A percentile compares a stretch with the other conserved stretches of the same genome.
Evolutionary conservation across 30 jellyfish, hydroid and myxozoan genomes (phyloP).

Genomic region (Hydractinia symbiolongicarpus): DNA sequence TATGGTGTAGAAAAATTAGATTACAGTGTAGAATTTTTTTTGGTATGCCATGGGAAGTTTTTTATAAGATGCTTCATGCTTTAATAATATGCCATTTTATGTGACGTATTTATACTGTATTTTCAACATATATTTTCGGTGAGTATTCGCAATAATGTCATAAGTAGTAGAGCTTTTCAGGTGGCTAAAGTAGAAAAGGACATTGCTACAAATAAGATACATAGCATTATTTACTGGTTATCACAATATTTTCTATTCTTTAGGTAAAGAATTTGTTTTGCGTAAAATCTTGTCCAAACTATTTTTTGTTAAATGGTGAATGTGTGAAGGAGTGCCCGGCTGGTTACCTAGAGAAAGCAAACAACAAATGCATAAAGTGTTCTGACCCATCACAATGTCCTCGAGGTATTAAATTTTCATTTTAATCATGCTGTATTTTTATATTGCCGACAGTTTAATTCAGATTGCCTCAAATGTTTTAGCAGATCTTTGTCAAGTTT

Average conservation of each 20-base stretch:
- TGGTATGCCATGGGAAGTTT: too few species aligned
- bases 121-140: too few species aligned
- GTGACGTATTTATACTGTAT: too few species aligned
- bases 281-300: constrained; percentile 39
- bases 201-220: neutral
- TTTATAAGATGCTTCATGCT: too few species aligned
- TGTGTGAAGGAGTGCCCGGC: constrained; percentile 74
- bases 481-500: too few species aligned
- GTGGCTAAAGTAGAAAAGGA: too few species aligned
- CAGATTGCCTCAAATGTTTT: too few species aligned
- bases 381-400: constrained; percentile 46
- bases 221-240: neutral
- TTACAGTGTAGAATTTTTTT: too few species aligned
- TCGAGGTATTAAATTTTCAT: constrained; percentile 40
- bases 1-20: too few species aligned
- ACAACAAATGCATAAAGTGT: constrained; percentile 14
- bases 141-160: too few species aligned
- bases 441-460: neutral
- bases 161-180: too few species aligned
- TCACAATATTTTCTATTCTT: neutral
- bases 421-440: neutral
- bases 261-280: constrained; percentile 56
- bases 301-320: constrained; percentile 33
- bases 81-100: too few species aligned
- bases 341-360: constrained; percentile 45